A percentile compares a stretch with the other conserved stretches of the same genome.
These are phyloP conservation scores for Eumeta japonica DNA, from an alignment of 1,140 invertebrate genomes.

Conservation along the genomic window DNA sequence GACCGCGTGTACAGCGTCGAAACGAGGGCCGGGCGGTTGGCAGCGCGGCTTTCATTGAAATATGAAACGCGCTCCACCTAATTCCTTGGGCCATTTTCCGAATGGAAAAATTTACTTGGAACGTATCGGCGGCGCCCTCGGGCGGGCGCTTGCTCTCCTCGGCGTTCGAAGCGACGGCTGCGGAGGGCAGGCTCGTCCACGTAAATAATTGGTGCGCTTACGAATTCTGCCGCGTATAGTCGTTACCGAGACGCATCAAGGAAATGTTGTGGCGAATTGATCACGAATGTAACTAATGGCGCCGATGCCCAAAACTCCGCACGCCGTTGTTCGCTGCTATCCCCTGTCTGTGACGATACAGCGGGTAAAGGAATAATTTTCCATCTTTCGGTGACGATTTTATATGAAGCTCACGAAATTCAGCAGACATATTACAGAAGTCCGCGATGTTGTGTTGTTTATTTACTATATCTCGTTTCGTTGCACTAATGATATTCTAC, in stretches of 20 bases:
- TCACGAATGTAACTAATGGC: conserved; percentile 20
- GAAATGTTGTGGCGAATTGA: conserved; percentile 25
- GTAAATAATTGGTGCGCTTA: conserved; percentile 43
- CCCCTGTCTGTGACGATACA: no score
- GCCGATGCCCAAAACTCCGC: no score
- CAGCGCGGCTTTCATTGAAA: conserved; percentile 18
- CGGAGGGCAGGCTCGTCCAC: conserved; percentile 16
- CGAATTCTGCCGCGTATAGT: conserved; percentile 20
- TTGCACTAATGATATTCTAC: no score
- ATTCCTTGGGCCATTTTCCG: conserved; percentile 37
- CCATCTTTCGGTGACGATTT: no score
- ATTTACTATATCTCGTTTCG: no score
- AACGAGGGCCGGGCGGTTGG: conserved; percentile 7
- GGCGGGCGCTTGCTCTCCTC: conserved; percentile 43
- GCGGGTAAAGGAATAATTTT: no score
- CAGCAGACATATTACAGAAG: no score
- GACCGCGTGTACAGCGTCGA: conserved; percentile 12
- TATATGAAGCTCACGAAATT: no score
- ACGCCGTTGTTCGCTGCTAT: no score
- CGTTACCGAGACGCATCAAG: conserved; percentile 20
- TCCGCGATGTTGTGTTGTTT: no score
- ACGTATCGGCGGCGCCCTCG: no score
- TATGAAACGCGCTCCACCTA: conserved; percentile 34
- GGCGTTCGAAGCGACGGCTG: conserved; percentile 22
- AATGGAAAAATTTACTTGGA: conserved; percentile 45